Conservation (phyloP, 2,113 vertebrate genomes). For the Tamias sibiricus region DNA sequence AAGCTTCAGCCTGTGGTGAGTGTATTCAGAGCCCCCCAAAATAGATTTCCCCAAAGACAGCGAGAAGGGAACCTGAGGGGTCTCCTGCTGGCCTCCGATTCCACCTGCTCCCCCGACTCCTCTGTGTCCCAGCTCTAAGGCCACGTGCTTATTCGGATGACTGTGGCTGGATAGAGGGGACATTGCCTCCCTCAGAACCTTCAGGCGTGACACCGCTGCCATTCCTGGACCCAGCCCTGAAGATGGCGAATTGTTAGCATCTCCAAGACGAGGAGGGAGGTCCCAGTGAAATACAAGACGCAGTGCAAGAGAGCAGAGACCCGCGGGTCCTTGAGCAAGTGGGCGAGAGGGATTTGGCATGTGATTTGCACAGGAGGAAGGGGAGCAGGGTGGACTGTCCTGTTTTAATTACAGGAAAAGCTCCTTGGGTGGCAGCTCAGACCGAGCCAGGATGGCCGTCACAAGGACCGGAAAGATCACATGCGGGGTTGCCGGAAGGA, state of each 20-base stretch:
- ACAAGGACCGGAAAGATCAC: background rate
- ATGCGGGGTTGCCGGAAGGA: background rate
- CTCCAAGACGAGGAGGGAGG: background rate
- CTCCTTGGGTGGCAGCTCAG: background rate
- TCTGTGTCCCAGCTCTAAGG: background rate
- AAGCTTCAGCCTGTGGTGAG: background rate
- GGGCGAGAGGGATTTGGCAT: background rate
- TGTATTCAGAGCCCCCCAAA: background rate
- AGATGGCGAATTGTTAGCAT: background rate
- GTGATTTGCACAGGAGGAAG: background rate
- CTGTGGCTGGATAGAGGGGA: background rate
- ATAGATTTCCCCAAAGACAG: background rate
- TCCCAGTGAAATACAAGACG: too few relatives aligned
- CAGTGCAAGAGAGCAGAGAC: background rate
- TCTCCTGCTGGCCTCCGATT: background rate
- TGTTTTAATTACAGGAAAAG: background rate
- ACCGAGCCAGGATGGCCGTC: accelerated
- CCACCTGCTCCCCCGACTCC: background rate
- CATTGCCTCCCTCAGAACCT: background rate
- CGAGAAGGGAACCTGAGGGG: background rate
- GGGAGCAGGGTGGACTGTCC: accelerated
- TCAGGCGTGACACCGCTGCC: background rate
- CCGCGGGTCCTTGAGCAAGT: background rate
- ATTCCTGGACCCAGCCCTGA: background rate
- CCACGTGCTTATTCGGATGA: background rate